A percentile compares a stretch with the other conserved stretches of the same genome.
These are phyloP conservation scores for Ephydatia muelleri DNA, from an alignment of 37 sponge, comb jelly and placozoan genomes.

Conservation along the genomic window DNA sequence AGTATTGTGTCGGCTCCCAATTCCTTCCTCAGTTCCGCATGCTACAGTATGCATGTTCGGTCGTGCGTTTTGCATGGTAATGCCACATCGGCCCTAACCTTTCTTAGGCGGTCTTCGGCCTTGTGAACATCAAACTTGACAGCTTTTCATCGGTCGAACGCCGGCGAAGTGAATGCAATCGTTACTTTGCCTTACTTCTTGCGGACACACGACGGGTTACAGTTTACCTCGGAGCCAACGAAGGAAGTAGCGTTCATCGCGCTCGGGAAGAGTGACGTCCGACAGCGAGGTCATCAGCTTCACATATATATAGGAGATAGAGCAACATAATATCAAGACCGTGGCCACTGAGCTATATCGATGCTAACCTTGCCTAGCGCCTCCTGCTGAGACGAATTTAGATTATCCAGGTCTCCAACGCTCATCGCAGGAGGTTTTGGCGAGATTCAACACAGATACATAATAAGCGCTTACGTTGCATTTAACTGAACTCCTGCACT, in stretches of 20 bases:
- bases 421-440: too few species aligned
- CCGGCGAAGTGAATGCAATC: not conserved
- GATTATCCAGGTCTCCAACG: too few species aligned
- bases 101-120: constrained; percentile 66
- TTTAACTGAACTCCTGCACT: too few species aligned
- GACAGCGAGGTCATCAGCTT: not conserved
- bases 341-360: not conserved
- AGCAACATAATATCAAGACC: too few species aligned
- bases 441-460: too few species aligned
- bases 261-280: not conserved
- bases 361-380: constrained; percentile 29
- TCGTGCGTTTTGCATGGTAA: too few species aligned
- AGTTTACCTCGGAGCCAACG: constrained; percentile 39
- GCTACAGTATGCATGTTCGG: constrained; percentile 40
- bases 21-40: constrained; percentile 53
- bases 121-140: constrained; percentile 56
- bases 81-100: too few species aligned
- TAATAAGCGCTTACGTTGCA: too few species aligned
- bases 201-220: not conserved
- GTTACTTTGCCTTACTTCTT: too few species aligned
- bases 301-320: too few species aligned
- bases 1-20: constrained; percentile 65
- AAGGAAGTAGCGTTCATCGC: constrained; percentile 40
- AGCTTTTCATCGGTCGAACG: constrained; percentile 19
- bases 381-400: constrained; percentile 47